A percentile compares a stretch with the other conserved stretches of the same genome.
phyloP scores from a whole-genome alignment of 2,888 invertebrate species.

The Ferdinandea cuprea region DNA sequence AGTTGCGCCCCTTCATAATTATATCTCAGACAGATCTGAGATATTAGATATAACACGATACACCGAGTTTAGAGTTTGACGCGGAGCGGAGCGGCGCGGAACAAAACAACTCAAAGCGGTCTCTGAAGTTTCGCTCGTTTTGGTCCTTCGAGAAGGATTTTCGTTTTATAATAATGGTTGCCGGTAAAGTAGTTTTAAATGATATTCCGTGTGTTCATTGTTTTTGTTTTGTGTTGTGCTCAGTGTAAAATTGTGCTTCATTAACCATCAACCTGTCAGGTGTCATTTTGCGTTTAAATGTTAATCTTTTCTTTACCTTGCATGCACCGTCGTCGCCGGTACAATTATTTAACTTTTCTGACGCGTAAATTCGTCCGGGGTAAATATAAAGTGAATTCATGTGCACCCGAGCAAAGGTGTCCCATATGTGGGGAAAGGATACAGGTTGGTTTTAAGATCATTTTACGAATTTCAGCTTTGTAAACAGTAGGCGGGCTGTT shows the following conservation, averaged over 20 bases:
- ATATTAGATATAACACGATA: slow-evolving; percentile 18
- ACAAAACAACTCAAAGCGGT: neutral
- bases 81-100: no score
- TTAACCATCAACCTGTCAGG: neutral
- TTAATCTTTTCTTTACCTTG: slow-evolving; percentile 38
- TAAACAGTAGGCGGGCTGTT: no score
- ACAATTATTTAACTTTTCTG: slow-evolving; percentile 59
- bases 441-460: slow-evolving; percentile 38
- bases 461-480: neutral
- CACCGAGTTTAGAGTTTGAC: slow-evolving; percentile 20
- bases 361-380: slow-evolving; percentile 64
- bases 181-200: slow-evolving; percentile 37
- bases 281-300: slow-evolving; percentile 30
- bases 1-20: slow-evolving; percentile 41
- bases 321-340: slow-evolving; percentile 35
- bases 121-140: slow-evolving; percentile 7
- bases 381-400: slow-evolving; percentile 74
- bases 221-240: neutral
- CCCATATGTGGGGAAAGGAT: slow-evolving; percentile 36
- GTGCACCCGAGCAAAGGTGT: slow-evolving; percentile 21
- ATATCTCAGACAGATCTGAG: slow-evolving; percentile 15
- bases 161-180: slow-evolving; percentile 25
- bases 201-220: slow-evolving; percentile 2
- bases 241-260: slow-evolving; percentile 6
- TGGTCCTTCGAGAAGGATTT: neutral